Conservation (phyloP, 1,140 invertebrate species). For the Chironomus tepperi region DNA sequence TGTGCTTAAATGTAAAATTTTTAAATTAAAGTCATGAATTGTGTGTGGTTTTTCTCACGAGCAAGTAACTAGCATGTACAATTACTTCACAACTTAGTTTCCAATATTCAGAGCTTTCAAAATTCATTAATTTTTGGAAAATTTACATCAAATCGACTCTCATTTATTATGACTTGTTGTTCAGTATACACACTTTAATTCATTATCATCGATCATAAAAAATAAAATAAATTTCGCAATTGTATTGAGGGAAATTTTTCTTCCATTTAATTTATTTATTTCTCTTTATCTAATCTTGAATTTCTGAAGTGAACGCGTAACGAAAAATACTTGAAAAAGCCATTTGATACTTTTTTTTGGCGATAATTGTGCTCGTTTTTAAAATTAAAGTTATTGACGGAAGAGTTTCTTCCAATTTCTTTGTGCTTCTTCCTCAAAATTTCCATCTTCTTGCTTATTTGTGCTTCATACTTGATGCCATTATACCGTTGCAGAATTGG, state of each 20-base stretch:
- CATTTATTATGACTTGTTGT: neutral
- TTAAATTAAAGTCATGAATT: no score
- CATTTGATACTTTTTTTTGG: neutral
- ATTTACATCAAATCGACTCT: neutral
- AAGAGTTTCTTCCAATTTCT: neutral
- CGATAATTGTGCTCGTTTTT: constrained; percentile 18
- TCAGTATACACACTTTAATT: neutral
- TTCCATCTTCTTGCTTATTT: neutral
- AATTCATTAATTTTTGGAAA: neutral
- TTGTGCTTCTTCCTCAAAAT: neutral
- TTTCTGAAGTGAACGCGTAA: neutral
- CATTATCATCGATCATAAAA: neutral
- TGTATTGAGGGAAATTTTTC: neutral
- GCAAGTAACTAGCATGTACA: no score
- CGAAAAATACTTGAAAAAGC: constrained; percentile 10
- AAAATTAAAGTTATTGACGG: neutral
- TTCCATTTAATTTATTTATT: neutral
- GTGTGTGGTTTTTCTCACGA: no score
- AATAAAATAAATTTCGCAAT: neutral
- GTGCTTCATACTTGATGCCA: neutral
- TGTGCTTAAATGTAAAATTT: no score
- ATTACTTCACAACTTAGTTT: no score
- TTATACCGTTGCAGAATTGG: constrained; percentile 19
- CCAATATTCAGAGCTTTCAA: no score
- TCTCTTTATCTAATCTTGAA: constrained; percentile 14